Conservation (phyloP, 2,888 invertebrate genomes). For the Strigamia transsilvanica region DNA sequence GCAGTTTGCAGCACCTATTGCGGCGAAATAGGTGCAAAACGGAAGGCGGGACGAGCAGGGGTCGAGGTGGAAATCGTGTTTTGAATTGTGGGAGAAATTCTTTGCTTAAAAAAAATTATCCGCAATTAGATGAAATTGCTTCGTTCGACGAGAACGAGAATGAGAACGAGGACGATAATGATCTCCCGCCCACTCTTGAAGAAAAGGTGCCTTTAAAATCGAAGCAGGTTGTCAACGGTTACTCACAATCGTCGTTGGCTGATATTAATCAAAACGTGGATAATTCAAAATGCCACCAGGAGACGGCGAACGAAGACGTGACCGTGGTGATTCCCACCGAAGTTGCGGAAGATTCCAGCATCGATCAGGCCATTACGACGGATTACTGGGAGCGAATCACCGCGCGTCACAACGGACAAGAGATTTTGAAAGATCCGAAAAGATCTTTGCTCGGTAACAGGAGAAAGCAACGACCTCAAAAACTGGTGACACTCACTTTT, state of each 20-base stretch:
- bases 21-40: slow-evolving; percentile 56
- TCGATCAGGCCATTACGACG: neutral
- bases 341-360: slow-evolving; percentile 41
- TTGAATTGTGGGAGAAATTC: slow-evolving; percentile 56
- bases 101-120: slow-evolving; percentile 57
- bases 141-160: slow-evolving; percentile 26
- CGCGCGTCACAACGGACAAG: slow-evolving; percentile 52
- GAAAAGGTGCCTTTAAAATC: slow-evolving; percentile 53
- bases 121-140: slow-evolving; percentile 4
- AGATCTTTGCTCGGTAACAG: slow-evolving; percentile 58
- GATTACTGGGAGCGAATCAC: slow-evolving; percentile 33
- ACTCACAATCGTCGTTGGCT: neutral
- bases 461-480: slow-evolving; percentile 57
- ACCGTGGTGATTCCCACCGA: slow-evolving; percentile 61
- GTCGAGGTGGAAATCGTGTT: slow-evolving; percentile 32
- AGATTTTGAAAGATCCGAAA: slow-evolving; percentile 58
- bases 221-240: neutral
- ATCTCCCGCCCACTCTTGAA: slow-evolving; percentile 50
- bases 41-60: neutral
- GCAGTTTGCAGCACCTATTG: slow-evolving; percentile 58
- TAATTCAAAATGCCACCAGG: neutral
- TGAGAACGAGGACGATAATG: slow-evolving; percentile 35
- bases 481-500: slow-evolving; percentile 11
- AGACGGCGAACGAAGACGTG: slow-evolving; percentile 53
- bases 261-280: slow-evolving; percentile 52